Base-by-base conservation (phyloP, 2,113 vertebrate species). In the Corynorhinus townsendii region DNA sequence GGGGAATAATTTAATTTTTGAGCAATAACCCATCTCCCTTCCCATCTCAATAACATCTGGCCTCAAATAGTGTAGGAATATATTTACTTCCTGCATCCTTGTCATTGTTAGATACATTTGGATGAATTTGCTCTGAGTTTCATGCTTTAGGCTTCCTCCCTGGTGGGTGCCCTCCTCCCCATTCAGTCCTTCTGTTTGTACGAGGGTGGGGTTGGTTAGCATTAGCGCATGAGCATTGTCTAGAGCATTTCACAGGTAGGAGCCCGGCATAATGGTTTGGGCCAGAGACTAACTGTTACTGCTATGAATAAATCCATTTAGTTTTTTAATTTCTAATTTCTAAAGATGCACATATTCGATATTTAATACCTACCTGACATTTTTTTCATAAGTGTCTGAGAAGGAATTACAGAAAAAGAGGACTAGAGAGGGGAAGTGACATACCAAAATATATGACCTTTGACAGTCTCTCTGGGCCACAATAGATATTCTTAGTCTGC, bases 1-100 rank as follows among this genome's bases (percentile, higher is more conserved):
- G 56, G 26, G 26, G 47, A 82, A 11, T 79, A 24, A 56, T 93
- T 84, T 85, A 54, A 76, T 35, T 88, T 94, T 92, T 62, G 15
- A 62, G 69, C 56, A 17, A 47, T 76, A 19, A 86, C 22, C 11
- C 75, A 1, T 79, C 38, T 82, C 8, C n/a, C 40, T 26, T 59
- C 43, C 10, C 10, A n/a, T n/a, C 5, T 7, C 19, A 90, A 0
- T 79, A 69, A 68, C 24, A 40, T 87, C 43, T 87, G 33, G 38
- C 43, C 28, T 86, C 73, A 73, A 22, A 68, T 11, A 73, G 7
- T 35, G 0, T 49, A 30, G 76, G 52, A 71, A 1, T 80, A 0
- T 52, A 30, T 83, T 83, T 89, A 20, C 49, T 90, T 92, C n/a
- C 33, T 54, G 35, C 8, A 56, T 30, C 15, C 22, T 93, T 95